These are phyloP conservation scores for Lichenostomus cassidix DNA, from an alignment of 2,113 vertebrate genomes.

Conservation along the genomic window DNA sequence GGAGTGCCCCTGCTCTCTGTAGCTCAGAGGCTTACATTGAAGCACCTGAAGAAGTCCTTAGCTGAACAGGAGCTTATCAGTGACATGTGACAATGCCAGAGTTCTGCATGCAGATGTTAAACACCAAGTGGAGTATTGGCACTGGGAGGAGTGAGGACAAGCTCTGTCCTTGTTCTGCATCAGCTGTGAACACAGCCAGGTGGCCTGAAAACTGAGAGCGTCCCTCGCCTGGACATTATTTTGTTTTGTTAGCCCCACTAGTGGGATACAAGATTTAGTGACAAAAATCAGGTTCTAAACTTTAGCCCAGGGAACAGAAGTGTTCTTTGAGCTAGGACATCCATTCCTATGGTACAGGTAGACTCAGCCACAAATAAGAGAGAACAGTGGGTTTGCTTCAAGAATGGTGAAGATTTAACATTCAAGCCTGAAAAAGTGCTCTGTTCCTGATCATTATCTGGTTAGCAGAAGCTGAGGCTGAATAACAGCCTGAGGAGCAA, in stretches of 20 bases:
- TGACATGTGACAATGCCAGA: not conserved
- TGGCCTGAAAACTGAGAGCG: not conserved
- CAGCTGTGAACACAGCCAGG: not conserved
- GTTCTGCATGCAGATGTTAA: not conserved
- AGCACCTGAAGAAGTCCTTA: not conserved
- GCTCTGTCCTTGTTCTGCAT: not conserved
- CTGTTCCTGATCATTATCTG: not conserved
- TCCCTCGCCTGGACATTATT: not conserved
- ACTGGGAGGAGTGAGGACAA: not conserved
- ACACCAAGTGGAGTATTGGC: not conserved
- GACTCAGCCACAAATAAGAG: not conserved
- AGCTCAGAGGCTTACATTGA: not conserved
- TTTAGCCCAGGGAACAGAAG: not conserved
- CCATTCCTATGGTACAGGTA: not conserved
- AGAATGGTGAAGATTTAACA: not conserved
- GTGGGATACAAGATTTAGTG: not conserved
- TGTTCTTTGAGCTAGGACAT: not conserved
- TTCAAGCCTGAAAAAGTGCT: not conserved
- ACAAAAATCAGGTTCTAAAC: not conserved
- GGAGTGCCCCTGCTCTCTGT: not conserved
- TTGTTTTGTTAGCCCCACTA: not conserved
- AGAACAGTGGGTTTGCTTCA: not conserved
- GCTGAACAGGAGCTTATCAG: not conserved
- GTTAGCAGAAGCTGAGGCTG: not conserved
- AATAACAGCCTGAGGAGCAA: not conserved